Evolutionary conservation across 2,797 vertebrate genomes (phyloP).

Genomic region (Delichon dasypus): DNA sequence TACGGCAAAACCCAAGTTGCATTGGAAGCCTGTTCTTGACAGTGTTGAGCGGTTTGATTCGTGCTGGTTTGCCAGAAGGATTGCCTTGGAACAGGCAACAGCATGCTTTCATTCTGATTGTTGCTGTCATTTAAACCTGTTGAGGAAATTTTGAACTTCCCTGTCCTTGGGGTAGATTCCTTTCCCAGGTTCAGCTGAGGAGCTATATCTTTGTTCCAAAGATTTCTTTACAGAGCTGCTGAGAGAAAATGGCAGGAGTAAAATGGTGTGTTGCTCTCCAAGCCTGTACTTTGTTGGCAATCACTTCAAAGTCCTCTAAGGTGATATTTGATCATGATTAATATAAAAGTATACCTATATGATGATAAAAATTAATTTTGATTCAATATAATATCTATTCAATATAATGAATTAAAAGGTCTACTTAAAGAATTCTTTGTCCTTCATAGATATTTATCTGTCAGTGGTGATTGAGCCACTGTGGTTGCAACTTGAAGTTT

Average conservation of each 20-base stretch:
- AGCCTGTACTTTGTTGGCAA: not conserved
- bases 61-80: not conserved
- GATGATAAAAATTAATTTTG: not conserved
- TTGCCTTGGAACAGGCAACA: not conserved
- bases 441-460: not conserved
- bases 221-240: not conserved
- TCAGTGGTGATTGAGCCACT: not conserved
- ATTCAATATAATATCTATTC: not conserved
- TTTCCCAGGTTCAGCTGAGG: not conserved
- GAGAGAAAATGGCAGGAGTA: not conserved
- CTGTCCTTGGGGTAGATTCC: not conserved
- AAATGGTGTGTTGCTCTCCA: not conserved
- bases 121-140: not conserved
- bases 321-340: not conserved
- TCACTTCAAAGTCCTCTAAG: not conserved
- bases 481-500: not conserved
- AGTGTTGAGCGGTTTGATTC: not conserved
- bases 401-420: not conserved
- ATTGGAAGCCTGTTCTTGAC: not conserved
- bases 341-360: not conserved
- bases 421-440: not conserved
- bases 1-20: not conserved
- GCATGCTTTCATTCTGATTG: not conserved
- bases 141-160: not conserved
- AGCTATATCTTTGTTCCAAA: not conserved